Evolutionary conservation across 37 sponge, comb jelly and placozoan genomes (phyloP), one percentile per base, ranked within the genome.

Genomic region (Halisarca cf. caerulea): DNA sequence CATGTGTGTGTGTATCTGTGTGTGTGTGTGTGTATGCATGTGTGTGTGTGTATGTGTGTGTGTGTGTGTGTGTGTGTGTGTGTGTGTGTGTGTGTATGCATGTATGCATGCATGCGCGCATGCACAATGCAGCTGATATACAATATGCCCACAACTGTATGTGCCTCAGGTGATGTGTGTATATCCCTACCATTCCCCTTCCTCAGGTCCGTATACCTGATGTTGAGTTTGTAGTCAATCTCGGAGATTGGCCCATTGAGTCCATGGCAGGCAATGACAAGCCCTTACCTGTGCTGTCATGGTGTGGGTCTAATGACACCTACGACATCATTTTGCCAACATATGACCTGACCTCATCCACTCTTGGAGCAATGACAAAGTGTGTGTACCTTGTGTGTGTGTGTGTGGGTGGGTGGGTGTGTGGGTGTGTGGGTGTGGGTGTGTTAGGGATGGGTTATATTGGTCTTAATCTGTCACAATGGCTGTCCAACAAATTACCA

Each of bases 241-340:
- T 99, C 9, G 93, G 94, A 15, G 99, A 99, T 82, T 95, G 91
- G 88, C 99, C 99, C 0, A 82, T 90, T 24, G 94, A 92, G 82
- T 42, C 15, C 25, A 91, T 88, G 87, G 80, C 39, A 21, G 18
- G 35, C 9, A 6, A 44, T 0, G 68, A 42, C 59, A 61, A 43
- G 38, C 92, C 85, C 20, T 68, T 95, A 47, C 97, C 99, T 14
- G 70, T 96, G 51, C 66, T 99, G 79, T 96, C 97, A 2, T 99
- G 97, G 91, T 96, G 99, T 90, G 99, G 99, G 18, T 94, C 97
- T 0, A 41, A 78, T 11, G 90, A 86, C 25, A 85, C 85, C 0
- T 43, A 86, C 37, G 99, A 99, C 89, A 96, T 99, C n/a, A 85
- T 94, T 73, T 81, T 96, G 86, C 99, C 99, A 23, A 94, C 93